Conservation (phyloP, 2,888 invertebrate genomes). For the Nymphalis c-album region DNA sequence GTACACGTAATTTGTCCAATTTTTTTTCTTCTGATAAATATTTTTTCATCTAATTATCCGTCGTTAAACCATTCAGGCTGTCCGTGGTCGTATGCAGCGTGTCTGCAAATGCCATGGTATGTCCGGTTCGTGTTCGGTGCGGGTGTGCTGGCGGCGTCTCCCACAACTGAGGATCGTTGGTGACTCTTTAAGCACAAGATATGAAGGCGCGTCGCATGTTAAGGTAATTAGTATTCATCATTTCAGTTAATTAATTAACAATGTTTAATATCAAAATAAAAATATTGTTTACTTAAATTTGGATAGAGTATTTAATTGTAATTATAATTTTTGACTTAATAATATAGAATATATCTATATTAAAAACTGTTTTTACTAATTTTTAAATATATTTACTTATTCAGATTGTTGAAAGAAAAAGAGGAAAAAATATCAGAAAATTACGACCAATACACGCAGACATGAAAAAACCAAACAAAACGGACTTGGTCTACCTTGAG, state of each 20-base stretch:
- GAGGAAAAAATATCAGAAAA: constrained; percentile 84
- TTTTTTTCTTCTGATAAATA: background rate
- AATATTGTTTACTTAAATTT: no score
- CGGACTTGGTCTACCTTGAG: constrained; percentile 94
- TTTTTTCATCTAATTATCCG: background rate
- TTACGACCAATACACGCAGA: constrained; percentile 87
- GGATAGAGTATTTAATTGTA: no score
- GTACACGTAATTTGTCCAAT: background rate
- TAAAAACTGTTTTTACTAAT: no score
- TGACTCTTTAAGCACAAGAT: constrained; percentile 87
- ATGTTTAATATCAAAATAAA: no score
- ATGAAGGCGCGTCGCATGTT: constrained; percentile 93
- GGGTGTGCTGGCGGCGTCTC: constrained; percentile 94
- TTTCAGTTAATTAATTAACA: no score
- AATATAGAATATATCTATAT: no score
- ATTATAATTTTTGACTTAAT: no score
- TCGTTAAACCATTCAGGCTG: constrained; percentile 69
- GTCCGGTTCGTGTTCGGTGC: constrained; percentile 94
- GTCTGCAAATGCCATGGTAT: constrained; percentile 97
- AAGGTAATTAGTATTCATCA: constrained; percentile 63
- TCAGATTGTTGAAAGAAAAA: constrained; percentile 83
- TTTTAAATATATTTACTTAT: constrained; percentile 16
- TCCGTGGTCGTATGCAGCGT: constrained; percentile 89
- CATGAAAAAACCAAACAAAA: constrained; percentile 92
- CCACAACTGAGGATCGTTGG: constrained; percentile 89